phyloP scores from a whole-genome alignment of 2,888 invertebrate genomes.

The Lydus trimaculatus region DNA sequence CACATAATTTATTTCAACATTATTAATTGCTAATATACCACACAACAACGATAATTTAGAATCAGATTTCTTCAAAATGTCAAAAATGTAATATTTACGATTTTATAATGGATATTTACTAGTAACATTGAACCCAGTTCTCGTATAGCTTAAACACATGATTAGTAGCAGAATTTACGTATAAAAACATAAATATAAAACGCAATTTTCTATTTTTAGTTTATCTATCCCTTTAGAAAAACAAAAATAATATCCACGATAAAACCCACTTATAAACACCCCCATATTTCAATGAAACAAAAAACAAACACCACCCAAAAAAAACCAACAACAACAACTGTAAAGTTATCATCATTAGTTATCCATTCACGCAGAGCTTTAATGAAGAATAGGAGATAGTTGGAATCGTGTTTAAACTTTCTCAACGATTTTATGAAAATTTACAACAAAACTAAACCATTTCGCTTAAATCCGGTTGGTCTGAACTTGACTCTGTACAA shows the following conservation, averaged over 20 bases:
- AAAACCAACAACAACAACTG: too few species aligned
- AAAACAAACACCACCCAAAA: neutral
- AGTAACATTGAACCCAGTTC: slow-evolving; percentile 20
- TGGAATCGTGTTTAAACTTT: neutral
- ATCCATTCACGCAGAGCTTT: too few species aligned
- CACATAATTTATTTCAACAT: slow-evolving; percentile 39
- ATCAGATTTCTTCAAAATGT: slow-evolving; percentile 56
- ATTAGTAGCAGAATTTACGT: neutral
- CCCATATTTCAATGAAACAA: neutral
- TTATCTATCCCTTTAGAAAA: neutral
- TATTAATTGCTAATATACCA: slow-evolving; percentile 52
- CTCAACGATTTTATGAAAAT: neutral
- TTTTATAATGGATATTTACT: slow-evolving; percentile 60
- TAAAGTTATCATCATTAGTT: neutral
- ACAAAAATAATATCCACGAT: neutral
- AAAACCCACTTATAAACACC: neutral
- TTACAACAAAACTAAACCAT: neutral
- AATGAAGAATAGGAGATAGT: neutral
- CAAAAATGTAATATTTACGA: slow-evolving; percentile 57
- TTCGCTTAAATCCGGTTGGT: neutral
- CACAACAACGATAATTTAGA: slow-evolving; percentile 52
- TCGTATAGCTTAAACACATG: neutral
- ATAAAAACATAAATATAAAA: neutral
- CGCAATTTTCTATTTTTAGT: neutral
- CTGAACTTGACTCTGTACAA: neutral